phyloP scores from a whole-genome alignment of 2,113 vertebrate species.

The Aphyosemion australe region DNA sequence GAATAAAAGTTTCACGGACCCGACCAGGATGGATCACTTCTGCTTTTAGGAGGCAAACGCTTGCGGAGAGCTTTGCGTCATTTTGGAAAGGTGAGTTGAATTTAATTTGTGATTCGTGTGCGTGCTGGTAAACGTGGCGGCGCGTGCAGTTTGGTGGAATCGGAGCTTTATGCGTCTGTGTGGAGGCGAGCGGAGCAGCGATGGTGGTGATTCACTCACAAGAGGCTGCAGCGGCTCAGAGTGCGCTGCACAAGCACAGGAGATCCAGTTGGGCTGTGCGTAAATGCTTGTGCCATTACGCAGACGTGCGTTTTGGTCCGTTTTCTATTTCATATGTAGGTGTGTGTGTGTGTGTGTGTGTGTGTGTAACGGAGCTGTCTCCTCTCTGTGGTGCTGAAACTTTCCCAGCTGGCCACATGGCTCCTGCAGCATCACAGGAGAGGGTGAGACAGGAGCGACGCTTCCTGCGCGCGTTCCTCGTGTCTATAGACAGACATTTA shows the following conservation, averaged over 20 bases:
- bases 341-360: conserved; percentile 17
- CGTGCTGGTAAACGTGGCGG: conserved; percentile 1
- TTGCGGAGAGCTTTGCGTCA: conserved; percentile 18
- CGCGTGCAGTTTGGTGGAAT: conserved; percentile 21
- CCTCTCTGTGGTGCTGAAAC: conserved; percentile 75
- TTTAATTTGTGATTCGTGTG: neutral
- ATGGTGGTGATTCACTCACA: conserved; percentile 14
- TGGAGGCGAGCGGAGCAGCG: neutral
- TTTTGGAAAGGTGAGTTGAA: conserved; percentile 70
- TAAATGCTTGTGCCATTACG: conserved; percentile 26
- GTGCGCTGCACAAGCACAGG: neutral
- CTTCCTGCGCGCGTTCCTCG: neutral
- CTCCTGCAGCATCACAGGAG: conserved; percentile 10
- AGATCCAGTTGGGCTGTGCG: neutral
- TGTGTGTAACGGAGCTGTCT: conserved; percentile 64
- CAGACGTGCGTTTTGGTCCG: neutral
- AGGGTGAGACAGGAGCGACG: neutral
- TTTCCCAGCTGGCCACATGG: conserved; percentile 53
- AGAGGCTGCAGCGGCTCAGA: conserved; percentile 12
- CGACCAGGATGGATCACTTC: conserved; percentile 71
- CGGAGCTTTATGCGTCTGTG: conserved; percentile 9
- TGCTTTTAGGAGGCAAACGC: conserved; percentile 67
- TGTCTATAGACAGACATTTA: neutral
- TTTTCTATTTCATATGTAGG: neutral
- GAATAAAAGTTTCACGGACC: conserved; percentile 85